Conservation (phyloP, 2,113 vertebrate species). For the Sinocyclocheilus anshuiensis region DNA sequence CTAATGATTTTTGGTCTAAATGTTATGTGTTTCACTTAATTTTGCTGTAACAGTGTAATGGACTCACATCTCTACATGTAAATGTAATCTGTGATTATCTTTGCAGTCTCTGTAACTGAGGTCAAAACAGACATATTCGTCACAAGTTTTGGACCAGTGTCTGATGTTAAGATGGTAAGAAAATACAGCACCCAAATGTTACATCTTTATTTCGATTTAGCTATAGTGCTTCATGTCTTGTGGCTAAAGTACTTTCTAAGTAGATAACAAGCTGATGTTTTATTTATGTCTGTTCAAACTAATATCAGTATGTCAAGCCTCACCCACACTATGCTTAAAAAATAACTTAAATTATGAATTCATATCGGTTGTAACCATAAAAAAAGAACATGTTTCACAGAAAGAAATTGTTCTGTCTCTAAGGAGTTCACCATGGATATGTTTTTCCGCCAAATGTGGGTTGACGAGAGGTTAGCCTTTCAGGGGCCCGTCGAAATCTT, state of each 20-base stretch:
- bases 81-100: neutral
- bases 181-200: neutral
- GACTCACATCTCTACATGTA: neutral
- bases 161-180: constrained; percentile 80
- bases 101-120: constrained; percentile 76
- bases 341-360: neutral
- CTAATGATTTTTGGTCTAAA: neutral
- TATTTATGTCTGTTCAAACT: neutral
- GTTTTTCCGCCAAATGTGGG: constrained; percentile 83
- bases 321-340: neutral
- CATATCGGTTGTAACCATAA: neutral
- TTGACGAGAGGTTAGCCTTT: constrained; percentile 78
- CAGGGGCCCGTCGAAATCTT: constrained; percentile 78
- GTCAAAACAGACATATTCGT: constrained; percentile 83
- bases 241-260: neutral
- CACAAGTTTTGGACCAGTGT: constrained; percentile 82
- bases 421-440: constrained; percentile 83
- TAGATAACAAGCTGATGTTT: neutral
- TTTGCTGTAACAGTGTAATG: neutral
- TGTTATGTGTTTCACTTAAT: neutral
- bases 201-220: too few relatives aligned
- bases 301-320: neutral
- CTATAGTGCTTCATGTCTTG: neutral
- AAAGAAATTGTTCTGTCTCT: neutral
- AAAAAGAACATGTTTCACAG: neutral